A percentile compares a stretch with the other conserved stretches of the same genome.
Conservation (phyloP, 1,140 invertebrate species). For the Drosophila tropicalis region DNA sequence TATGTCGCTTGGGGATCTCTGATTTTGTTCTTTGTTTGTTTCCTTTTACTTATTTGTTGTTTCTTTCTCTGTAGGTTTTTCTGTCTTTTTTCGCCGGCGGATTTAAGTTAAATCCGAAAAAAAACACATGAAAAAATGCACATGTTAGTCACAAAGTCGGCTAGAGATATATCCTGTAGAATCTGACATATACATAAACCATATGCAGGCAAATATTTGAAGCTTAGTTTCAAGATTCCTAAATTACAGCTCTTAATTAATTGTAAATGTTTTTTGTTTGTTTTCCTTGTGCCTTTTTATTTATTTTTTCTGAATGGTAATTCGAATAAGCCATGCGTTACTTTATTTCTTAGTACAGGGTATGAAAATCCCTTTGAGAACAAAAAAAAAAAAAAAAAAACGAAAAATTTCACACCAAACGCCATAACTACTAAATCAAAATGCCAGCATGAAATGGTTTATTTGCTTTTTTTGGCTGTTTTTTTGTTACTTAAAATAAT, state of each 20-base stretch:
- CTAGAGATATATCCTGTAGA: not conserved
- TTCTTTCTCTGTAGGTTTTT: not conserved
- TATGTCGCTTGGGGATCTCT: constrained; percentile 55
- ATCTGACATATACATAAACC: no score
- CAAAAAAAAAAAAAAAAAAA: not conserved
- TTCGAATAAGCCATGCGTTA: no score
- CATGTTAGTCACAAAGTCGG: not conserved
- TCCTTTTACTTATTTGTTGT: constrained; percentile 7
- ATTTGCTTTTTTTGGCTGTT: not conserved
- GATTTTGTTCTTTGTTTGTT: constrained; percentile 47
- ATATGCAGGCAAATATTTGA: no score
- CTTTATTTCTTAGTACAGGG: not conserved
- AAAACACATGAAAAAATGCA: constrained; percentile 43
- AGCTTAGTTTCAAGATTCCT: no score
- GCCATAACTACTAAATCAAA: constrained; percentile 55
- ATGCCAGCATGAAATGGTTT: not conserved
- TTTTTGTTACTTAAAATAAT: not conserved
- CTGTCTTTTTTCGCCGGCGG: constrained; percentile 18
- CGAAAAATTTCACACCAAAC: constrained; percentile 11
- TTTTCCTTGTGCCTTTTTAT: no score
- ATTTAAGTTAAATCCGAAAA: constrained; percentile 53
- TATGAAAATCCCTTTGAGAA: constrained; percentile 45
- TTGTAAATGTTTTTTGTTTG: no score
- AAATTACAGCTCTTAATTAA: no score
- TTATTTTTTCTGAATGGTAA: no score